These are phyloP conservation scores for Ailurus styani DNA, from an alignment of 2,113 vertebrate species.

Conservation along the genomic window DNA sequence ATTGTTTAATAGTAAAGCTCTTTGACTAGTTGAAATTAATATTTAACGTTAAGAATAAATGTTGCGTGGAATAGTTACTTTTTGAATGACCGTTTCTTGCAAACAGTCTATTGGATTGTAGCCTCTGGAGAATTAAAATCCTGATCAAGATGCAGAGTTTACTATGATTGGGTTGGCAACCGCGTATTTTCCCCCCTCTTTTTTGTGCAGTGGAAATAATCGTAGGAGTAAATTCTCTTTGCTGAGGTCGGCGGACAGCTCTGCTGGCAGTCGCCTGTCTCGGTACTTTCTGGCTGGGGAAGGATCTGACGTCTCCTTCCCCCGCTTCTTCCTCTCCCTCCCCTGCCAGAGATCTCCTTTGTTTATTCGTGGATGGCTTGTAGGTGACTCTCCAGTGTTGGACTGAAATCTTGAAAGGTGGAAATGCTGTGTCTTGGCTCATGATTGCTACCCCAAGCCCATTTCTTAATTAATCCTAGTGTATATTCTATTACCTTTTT, in stretches of 20 bases:
- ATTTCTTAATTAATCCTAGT: not conserved
- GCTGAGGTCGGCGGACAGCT: slow-evolving; percentile 49
- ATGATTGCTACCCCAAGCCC: not conserved
- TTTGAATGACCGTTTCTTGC: not conserved
- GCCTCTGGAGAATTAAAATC: not conserved
- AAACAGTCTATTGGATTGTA: not conserved
- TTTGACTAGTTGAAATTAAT: not conserved
- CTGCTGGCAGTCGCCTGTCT: slow-evolving; percentile 7
- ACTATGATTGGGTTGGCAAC: not conserved
- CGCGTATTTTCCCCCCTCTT: not conserved
- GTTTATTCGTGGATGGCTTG: slow-evolving; percentile 73
- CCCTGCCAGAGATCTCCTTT: slow-evolving; percentile 77
- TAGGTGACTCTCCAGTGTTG: slow-evolving; percentile 66
- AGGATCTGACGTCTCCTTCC: slow-evolving; percentile 58
- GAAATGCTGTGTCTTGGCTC: not conserved
- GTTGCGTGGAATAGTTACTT: not conserved
- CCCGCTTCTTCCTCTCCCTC: slow-evolving; percentile 48
- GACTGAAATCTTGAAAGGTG: slow-evolving; percentile 49
- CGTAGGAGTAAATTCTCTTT: slow-evolving; percentile 29
- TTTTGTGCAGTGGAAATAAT: not conserved
- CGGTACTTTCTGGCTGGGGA: slow-evolving; percentile 22
- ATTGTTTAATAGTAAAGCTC: not conserved
- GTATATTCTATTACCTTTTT: not conserved
- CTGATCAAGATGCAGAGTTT: not conserved
- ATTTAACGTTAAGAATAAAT: not conserved